phyloP scores from a whole-genome alignment of 2,888 invertebrate genomes.

The Digitonthophagus gazella region DNA sequence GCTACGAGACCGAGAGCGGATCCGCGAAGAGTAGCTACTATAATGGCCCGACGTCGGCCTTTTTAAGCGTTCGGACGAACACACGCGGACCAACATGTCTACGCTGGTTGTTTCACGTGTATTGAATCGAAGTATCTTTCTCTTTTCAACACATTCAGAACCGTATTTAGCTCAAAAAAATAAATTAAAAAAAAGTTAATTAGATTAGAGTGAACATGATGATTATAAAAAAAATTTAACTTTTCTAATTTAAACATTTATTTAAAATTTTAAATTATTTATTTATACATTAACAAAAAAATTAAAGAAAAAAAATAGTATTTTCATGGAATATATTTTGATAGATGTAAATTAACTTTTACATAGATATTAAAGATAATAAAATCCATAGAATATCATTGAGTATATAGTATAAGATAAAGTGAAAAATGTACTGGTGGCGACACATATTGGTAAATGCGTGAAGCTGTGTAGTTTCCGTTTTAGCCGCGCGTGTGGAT shows the following conservation, averaged over 20 bases:
- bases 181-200: neutral
- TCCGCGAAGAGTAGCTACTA: slow-evolving; percentile 45
- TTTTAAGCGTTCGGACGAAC: slow-evolving; percentile 48
- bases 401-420: too few relatives aligned
- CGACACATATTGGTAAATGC: too few relatives aligned
- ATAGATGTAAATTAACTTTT: too few relatives aligned
- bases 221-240: too few relatives aligned
- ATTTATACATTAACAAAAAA: too few relatives aligned
- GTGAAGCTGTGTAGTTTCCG: neutral
- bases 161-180: neutral
- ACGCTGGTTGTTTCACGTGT: neutral
- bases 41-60: slow-evolving; percentile 47
- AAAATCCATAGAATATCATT: too few relatives aligned
- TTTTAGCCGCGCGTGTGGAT: neutral
- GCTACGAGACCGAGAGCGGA: slow-evolving; percentile 14
- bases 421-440: neutral
- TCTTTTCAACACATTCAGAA: neutral
- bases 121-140: slow-evolving; percentile 29
- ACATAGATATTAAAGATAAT: too few relatives aligned
- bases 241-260: too few relatives aligned
- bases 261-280: too few relatives aligned
- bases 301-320: too few relatives aligned
- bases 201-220: too few relatives aligned
- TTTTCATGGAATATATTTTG: too few relatives aligned
- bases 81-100: slow-evolving; percentile 23